Conservation (phyloP, 2,888 invertebrate genomes). For the Drosophila stalkeri region DNA sequence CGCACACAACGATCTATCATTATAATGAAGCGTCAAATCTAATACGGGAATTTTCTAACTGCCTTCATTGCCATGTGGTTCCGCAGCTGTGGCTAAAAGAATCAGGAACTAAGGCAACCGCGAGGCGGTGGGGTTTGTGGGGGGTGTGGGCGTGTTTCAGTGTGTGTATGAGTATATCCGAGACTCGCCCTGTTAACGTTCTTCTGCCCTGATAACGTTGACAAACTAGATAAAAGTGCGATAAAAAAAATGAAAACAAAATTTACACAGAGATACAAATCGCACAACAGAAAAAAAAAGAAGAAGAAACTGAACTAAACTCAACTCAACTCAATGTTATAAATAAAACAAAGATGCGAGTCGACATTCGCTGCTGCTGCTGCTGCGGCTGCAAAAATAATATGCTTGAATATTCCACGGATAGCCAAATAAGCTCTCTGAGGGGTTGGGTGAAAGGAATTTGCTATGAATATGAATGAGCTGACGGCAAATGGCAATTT, state of each 20-base stretch:
- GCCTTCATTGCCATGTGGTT: conserved; percentile 64
- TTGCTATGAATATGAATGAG: conserved; percentile 72
- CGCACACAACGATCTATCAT: conserved; percentile 75
- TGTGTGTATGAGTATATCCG: conserved; percentile 14
- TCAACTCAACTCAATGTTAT: conserved; percentile 54
- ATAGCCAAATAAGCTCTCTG: conserved; percentile 38
- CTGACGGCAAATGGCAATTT: conserved; percentile 38
- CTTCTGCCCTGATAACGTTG: conserved; percentile 66
- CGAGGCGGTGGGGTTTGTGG: neutral
- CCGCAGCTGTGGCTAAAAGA: conserved; percentile 17
- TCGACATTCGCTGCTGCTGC: conserved; percentile 16
- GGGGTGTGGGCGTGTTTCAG: no score
- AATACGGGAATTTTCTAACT: conserved; percentile 64
- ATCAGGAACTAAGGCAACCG: conserved; percentile 4
- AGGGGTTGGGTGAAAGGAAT: neutral
- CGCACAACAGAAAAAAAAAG: neutral
- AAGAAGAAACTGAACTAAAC: conserved; percentile 10
- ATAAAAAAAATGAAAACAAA: conserved; percentile 70
- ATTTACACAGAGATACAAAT: conserved; percentile 48
- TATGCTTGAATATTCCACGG: conserved; percentile 48
- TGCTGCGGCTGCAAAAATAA: conserved; percentile 24
- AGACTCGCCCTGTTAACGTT: conserved; percentile 47
- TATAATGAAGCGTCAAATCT: conserved; percentile 78
- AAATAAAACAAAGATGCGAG: conserved; percentile 69
- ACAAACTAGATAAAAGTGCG: conserved; percentile 78